phyloP scores from a whole-genome alignment of 2,888 invertebrate genomes.

The Colletes collaris region DNA sequence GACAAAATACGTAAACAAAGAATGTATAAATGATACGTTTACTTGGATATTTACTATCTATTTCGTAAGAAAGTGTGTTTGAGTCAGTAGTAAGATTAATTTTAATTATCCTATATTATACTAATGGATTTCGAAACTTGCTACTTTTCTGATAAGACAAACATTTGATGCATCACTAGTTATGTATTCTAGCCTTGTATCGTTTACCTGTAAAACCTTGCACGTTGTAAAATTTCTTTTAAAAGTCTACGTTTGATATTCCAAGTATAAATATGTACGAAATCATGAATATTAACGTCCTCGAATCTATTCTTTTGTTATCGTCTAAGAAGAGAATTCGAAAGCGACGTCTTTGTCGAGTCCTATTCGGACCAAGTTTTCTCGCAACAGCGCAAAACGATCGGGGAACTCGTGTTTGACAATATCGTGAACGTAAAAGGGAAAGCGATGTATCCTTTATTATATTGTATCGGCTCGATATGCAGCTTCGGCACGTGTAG shows the following conservation, averaged over 20 bases:
- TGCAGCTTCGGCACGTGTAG: slow-evolving; percentile 33
- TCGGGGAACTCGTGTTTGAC: slow-evolving; percentile 5
- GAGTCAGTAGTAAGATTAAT: too few relatives aligned
- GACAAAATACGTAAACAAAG: too few relatives aligned
- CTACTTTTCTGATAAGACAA: not conserved
- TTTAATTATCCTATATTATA: too few relatives aligned
- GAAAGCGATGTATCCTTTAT: slow-evolving; percentile 42
- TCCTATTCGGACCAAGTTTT: too few relatives aligned
- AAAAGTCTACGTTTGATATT: too few relatives aligned
- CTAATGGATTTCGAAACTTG: not conserved
- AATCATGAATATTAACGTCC: not conserved
- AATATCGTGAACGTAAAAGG: slow-evolving; percentile 9
- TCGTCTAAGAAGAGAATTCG: not conserved
- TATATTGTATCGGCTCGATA: slow-evolving; percentile 32
- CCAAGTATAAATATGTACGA: too few relatives aligned
- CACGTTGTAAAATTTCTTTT: too few relatives aligned
- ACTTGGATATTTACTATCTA: too few relatives aligned
- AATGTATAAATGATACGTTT: too few relatives aligned
- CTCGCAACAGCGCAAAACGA: not conserved
- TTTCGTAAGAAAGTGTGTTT: too few relatives aligned
- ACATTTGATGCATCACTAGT: not conserved
- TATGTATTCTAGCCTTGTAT: not conserved
- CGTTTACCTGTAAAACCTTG: not conserved
- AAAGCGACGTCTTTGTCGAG: too few relatives aligned
- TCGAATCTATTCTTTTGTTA: not conserved